Evolutionary conservation across 2,113 vertebrate genomes (phyloP), one percentile per base, ranked within the genome.

Genomic region (Talpa occidentalis): DNA sequence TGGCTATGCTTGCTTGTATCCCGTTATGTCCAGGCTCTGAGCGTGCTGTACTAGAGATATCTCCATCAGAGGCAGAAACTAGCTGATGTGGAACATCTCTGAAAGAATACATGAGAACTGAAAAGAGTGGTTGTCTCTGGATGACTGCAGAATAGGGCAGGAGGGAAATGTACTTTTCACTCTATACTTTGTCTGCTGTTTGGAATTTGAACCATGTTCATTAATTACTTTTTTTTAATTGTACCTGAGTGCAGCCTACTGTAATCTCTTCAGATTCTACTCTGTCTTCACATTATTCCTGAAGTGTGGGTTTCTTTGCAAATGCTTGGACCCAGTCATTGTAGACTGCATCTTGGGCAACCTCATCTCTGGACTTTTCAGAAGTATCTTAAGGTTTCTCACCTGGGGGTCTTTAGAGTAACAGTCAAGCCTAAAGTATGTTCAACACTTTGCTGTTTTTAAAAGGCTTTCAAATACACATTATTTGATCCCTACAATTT

Each of bases 371-470:
- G 32, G 84, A 30, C 32, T 85, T 15, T 37, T 22, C 21, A 49
- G 59, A 60, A 60, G 22, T 60, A 28, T 60, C 9, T 70, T 42
- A 69, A 77, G 37, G 24, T 70, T 93, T 91, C n/a, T 95, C 11
- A 52, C 8, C 30, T 15, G 70, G 28, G 26, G 47, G 10, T 90
- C 56, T 95, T 94, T 80, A 73, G 81, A 83, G 72, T 88, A 59
- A 94, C 11, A 91, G 15, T 83, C n/a, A 94, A 66, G 47, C 17
- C 30, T 83, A 88, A 92, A 47, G 28, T 90, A 76, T 28, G 19
- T 78, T 79, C 28, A 81, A 6, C 19, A 80, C 74, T 87, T 94
- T 92, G 49, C 37, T 94, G 5, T 92, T 94, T 95, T 81, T 62
- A 49, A 89, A 84, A 62, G 69, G 11, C 49, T 95, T 93, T 82